phyloP scores from a whole-genome alignment of 2,888 invertebrate species.

The Hirudinaria manillensis region DNA sequence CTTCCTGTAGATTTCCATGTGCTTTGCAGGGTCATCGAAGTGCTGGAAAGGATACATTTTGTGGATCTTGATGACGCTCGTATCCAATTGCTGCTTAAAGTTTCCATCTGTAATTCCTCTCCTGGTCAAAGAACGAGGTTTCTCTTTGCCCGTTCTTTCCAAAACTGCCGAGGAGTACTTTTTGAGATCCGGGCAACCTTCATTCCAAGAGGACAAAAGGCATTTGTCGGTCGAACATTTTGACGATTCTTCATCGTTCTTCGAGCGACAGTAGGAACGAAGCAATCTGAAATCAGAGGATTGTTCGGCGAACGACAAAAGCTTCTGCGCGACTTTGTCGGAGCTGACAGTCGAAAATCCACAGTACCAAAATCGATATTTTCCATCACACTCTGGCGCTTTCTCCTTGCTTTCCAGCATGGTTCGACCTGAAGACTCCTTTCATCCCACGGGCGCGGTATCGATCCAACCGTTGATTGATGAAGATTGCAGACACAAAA shows the following conservation, averaged over 20 bases:
- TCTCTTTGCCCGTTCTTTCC: not conserved
- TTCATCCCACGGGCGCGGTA: no score
- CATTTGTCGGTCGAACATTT: not conserved
- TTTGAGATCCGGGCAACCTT: not conserved
- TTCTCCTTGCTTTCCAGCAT: no score
- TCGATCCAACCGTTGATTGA: no score
- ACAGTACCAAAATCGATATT: not conserved
- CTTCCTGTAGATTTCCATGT: slow-evolving; percentile 8
- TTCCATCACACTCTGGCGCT: no score
- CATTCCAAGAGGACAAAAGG: not conserved
- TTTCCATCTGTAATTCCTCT: not conserved
- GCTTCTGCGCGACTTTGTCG: not conserved
- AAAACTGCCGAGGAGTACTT: not conserved
- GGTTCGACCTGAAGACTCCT: no score
- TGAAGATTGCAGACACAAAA: no score
- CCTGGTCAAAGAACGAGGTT: not conserved
- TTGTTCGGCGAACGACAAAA: not conserved
- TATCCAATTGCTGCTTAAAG: not conserved
- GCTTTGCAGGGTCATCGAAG: not conserved
- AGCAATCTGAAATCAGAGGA: not conserved
- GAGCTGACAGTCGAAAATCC: not conserved
- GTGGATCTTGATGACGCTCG: not conserved
- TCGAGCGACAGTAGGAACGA: not conserved
- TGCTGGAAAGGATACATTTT: slow-evolving; percentile 15
- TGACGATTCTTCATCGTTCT: not conserved